Percentiles rank a stretch among this genome's conserved stretches.
Evolutionary conservation across 2,888 invertebrate species (phyloP).

Genomic region (Blera fallax): DNA sequence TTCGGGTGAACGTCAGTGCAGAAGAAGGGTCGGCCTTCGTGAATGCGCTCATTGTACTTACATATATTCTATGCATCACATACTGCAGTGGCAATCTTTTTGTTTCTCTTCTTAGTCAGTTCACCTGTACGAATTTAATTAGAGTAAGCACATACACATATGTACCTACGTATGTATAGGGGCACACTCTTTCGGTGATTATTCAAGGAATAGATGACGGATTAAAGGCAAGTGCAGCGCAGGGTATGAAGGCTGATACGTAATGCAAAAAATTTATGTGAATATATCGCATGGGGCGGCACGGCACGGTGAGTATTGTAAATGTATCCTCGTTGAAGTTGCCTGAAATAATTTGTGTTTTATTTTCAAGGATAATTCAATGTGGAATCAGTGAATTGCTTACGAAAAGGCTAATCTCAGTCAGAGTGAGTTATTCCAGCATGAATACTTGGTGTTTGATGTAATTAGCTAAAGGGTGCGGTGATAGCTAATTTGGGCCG

Average conservation of each 20-base stretch:
- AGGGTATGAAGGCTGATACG: slow-evolving; percentile 27
- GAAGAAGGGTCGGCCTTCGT: slow-evolving; percentile 47
- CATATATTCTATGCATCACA: slow-evolving; percentile 43
- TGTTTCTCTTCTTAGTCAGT: slow-evolving; percentile 38
- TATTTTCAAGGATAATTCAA: slow-evolving; percentile 70
- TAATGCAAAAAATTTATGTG: slow-evolving; percentile 27
- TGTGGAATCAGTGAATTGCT: slow-evolving; percentile 49
- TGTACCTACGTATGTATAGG: no score
- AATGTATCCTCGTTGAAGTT: slow-evolving; percentile 43
- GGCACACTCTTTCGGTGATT: slow-evolving; percentile 39
- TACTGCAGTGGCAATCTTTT: slow-evolving; percentile 35
- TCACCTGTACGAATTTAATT: slow-evolving; percentile 72
- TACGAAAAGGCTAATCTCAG: slow-evolving; percentile 60
- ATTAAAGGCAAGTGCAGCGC: slow-evolving; percentile 67
- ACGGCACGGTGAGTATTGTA: not conserved
- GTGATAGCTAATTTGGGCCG: no score
- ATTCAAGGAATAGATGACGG: slow-evolving; percentile 18
- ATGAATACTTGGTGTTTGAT: not conserved
- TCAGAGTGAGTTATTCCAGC: not conserved
- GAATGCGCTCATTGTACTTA: slow-evolving; percentile 52
- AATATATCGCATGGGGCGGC: not conserved
- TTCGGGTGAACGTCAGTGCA: not conserved
- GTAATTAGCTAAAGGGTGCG: not conserved
- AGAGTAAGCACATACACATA: slow-evolving; percentile 49
- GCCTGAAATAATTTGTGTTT: slow-evolving; percentile 68